These are phyloP conservation scores for Xenentodon cancila DNA, from an alignment of 2,797 vertebrate species.

Conservation along the genomic window DNA sequence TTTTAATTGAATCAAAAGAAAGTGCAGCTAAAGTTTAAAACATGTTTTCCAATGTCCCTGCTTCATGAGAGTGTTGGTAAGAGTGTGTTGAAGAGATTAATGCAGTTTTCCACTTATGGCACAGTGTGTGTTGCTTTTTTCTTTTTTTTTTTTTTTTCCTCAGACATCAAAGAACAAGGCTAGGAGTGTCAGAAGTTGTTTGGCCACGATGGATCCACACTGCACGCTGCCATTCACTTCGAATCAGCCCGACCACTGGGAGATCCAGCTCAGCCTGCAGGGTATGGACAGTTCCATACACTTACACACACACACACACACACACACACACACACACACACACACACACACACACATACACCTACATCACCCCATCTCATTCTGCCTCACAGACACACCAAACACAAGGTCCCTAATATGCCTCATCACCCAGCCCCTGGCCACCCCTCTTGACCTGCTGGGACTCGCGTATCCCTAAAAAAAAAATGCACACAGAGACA, in stretches of 20 bases:
- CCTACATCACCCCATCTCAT: slow-evolving; percentile 53
- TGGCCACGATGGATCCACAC: slow-evolving; percentile 71
- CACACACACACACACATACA: slow-evolving; percentile 21
- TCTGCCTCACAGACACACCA: slow-evolving; percentile 63
- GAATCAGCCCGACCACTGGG: slow-evolving; percentile 70
- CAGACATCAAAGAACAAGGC: slow-evolving; percentile 76
- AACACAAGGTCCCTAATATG: slow-evolving; percentile 64
- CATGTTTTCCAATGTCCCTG: slow-evolving; percentile 43
- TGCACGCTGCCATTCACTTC: slow-evolving; percentile 81
- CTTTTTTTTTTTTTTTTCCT: slow-evolving; percentile 57
- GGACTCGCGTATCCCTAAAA: slow-evolving; percentile 43
- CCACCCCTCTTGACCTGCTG: slow-evolving; percentile 47
- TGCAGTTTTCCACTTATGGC: slow-evolving; percentile 30
- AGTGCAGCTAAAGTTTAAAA: slow-evolving; percentile 40
- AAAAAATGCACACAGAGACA: slow-evolving; percentile 36
- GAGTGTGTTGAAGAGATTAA: slow-evolving; percentile 21
- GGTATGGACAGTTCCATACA: slow-evolving; percentile 39
- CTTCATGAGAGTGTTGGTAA: slow-evolving; percentile 22
- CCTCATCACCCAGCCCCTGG: slow-evolving; percentile 67
- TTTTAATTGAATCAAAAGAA: slow-evolving; percentile 10
- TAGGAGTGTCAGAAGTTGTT: slow-evolving; percentile 82
- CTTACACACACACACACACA: slow-evolving; percentile 16
- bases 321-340: no score
- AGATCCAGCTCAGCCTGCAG: slow-evolving; percentile 62
- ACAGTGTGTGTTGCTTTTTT: slow-evolving; percentile 36